Conservation (phyloP, 2,797 vertebrate species). For the Acrocephalus scirpaceus region DNA sequence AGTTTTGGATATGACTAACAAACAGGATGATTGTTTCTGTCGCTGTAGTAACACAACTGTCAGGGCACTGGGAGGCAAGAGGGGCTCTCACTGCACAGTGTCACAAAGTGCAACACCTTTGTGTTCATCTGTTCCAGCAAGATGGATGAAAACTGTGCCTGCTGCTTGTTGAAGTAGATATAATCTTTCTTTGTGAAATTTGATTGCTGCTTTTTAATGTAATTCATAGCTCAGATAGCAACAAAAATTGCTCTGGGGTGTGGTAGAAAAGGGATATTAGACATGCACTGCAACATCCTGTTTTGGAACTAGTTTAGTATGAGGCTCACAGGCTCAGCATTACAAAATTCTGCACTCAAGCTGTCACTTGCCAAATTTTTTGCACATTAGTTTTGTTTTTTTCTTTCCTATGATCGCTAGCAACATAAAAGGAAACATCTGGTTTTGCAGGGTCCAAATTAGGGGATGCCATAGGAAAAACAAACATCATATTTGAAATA, state of each 20-base stretch:
- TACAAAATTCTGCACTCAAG: conserved; percentile 56
- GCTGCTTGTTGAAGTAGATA: not conserved
- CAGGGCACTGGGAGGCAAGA: not conserved
- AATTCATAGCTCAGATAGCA: conserved; percentile 36
- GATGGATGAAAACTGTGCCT: not conserved
- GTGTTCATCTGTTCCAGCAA: not conserved
- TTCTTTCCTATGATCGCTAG: conserved; percentile 66
- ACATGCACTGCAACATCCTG: conserved; percentile 66
- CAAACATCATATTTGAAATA: not conserved
- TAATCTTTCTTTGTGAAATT: conserved; percentile 26
- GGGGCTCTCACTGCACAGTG: not conserved
- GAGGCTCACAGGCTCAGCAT: conserved; percentile 41
- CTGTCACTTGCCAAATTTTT: conserved; percentile 63
- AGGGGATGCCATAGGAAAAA: not conserved
- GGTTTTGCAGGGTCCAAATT: conserved; percentile 49
- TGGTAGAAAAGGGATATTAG: conserved; percentile 71
- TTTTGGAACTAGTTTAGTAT: conserved; percentile 63
- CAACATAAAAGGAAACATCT: conserved; percentile 87
- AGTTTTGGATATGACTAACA: conserved; percentile 12
- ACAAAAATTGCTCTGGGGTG: conserved; percentile 51
- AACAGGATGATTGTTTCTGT: conserved; percentile 13
- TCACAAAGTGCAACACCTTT: conserved; percentile 9
- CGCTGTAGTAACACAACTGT: not conserved
- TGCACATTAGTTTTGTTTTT: conserved; percentile 42
- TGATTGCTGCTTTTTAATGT: conserved; percentile 67